Evolutionary conservation across 2,797 vertebrate genomes (phyloP).

Genomic region (Phaenicophaeus curvirostris): DNA sequence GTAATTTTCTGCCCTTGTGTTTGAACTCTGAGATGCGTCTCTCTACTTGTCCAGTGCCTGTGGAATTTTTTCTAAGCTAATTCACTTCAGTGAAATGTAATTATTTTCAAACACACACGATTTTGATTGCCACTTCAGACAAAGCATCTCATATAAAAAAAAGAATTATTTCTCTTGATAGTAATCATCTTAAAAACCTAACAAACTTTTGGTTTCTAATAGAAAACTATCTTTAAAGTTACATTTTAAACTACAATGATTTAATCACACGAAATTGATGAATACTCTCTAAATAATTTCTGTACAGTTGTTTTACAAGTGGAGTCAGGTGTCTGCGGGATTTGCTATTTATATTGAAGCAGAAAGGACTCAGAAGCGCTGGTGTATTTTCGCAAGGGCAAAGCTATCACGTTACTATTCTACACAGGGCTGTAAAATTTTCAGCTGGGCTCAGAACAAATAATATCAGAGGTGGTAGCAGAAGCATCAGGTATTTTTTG

Average conservation of each 20-base stretch:
- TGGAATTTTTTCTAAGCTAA: background rate
- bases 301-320: background rate
- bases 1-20: background rate
- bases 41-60: background rate
- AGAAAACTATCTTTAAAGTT: background rate
- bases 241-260: background rate
- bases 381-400: background rate
- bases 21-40: background rate
- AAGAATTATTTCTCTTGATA: background rate
- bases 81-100: background rate
- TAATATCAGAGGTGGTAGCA: background rate
- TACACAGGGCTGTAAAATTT: fast-evolving
- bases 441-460: background rate
- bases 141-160: background rate
- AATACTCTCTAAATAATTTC: background rate
- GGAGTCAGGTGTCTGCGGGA: background rate
- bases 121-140: background rate
- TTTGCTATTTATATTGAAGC: background rate
- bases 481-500: background rate
- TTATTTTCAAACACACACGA: background rate
- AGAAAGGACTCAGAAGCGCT: background rate
- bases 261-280: background rate
- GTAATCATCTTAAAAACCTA: background rate
- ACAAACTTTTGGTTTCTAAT: background rate
- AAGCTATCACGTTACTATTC: background rate